A percentile compares a stretch with the other conserved stretches of the same genome.
These are phyloP conservation scores for Leptodirus hochenwartii DNA, from an alignment of 2,888 invertebrate species.

Conservation along the genomic window DNA sequence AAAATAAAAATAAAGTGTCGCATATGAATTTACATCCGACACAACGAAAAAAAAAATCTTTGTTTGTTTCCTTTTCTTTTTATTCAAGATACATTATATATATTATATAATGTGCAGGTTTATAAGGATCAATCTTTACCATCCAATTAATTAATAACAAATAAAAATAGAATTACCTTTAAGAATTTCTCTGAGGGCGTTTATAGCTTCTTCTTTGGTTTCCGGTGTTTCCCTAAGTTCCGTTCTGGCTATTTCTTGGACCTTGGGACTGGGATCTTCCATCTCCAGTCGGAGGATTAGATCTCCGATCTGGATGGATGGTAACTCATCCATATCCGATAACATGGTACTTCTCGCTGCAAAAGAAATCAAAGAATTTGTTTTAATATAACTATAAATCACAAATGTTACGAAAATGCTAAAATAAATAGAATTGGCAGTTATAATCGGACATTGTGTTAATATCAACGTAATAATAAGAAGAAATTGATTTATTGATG, in stretches of 20 bases:
- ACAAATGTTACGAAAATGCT: not conserved
- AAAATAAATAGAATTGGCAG: conserved; percentile 2
- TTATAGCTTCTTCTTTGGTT: conserved; percentile 34
- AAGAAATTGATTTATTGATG: too few relatives aligned
- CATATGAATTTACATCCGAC: too few relatives aligned
- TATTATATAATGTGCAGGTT: too few relatives aligned
- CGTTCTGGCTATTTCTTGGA: conserved; percentile 44
- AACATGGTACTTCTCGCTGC: conserved; percentile 53
- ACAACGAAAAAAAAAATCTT: too few relatives aligned
- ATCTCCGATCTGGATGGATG: conserved; percentile 45
- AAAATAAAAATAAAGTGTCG: too few relatives aligned
- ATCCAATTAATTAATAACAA: not conserved
- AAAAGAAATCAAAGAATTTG: conserved; percentile 18
- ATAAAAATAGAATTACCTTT: conserved; percentile 30
- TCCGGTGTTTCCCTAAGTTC: conserved; percentile 53
- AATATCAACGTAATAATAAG: too few relatives aligned
- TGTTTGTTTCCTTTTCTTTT: too few relatives aligned
- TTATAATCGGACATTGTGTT: conserved; percentile 1
- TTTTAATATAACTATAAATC: conserved; percentile 3
- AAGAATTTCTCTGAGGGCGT: conserved; percentile 37
- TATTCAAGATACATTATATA: too few relatives aligned
- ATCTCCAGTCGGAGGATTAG: conserved; percentile 51
- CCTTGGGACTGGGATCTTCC: conserved; percentile 40
- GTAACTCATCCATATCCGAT: conserved; percentile 48
- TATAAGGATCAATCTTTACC: too few relatives aligned